These are phyloP conservation scores for Acanthococcus lagerstroemiae DNA, from an alignment of 2,888 invertebrate genomes.

Conservation along the genomic window DNA sequence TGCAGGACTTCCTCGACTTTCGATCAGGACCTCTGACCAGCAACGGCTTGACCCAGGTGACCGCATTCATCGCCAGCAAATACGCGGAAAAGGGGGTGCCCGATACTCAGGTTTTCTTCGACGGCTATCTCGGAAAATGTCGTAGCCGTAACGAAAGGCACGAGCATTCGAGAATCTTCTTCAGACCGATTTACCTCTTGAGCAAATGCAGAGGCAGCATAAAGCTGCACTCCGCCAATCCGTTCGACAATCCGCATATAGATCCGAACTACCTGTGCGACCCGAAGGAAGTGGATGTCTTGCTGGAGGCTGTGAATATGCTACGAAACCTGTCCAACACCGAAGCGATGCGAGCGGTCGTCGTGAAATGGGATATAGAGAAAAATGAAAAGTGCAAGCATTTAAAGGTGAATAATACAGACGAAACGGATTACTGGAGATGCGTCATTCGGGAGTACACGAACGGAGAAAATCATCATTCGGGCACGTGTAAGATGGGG, in stretches of 20 bases:
- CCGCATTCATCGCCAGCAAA: constrained; percentile 42
- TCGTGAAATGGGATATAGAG: constrained; percentile 34
- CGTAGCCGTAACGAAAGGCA: constrained; percentile 29
- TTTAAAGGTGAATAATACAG: too few species aligned
- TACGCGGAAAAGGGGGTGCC: constrained; percentile 39
- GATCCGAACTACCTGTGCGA: constrained; percentile 47
- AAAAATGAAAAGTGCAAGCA: constrained; percentile 35
- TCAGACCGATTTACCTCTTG: constrained; percentile 41
- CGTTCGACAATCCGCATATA: constrained; percentile 45
- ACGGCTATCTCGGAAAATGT: constrained; percentile 38
- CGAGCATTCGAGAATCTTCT: constrained; percentile 30
- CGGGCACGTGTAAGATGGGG: constrained; percentile 42
- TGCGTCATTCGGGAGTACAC: constrained; percentile 37
- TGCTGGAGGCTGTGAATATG: constrained; percentile 40
- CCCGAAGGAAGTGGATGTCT: constrained; percentile 41
- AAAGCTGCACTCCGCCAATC: constrained; percentile 43
- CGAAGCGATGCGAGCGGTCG: constrained; percentile 35
- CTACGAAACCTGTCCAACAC: constrained; percentile 35
- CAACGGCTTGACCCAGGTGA: constrained; percentile 44
- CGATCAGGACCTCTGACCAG: constrained; percentile 42
- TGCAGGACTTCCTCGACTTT: constrained; percentile 39
- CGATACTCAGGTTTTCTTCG: constrained; percentile 44
- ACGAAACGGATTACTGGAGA: constrained; percentile 38
- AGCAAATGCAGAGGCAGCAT: constrained; percentile 40
- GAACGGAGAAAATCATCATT: constrained; percentile 38